A percentile compares a stretch with the other conserved stretches of the same genome.
Conservation (phyloP, 2,888 invertebrate genomes). For the Colletes collaris region DNA sequence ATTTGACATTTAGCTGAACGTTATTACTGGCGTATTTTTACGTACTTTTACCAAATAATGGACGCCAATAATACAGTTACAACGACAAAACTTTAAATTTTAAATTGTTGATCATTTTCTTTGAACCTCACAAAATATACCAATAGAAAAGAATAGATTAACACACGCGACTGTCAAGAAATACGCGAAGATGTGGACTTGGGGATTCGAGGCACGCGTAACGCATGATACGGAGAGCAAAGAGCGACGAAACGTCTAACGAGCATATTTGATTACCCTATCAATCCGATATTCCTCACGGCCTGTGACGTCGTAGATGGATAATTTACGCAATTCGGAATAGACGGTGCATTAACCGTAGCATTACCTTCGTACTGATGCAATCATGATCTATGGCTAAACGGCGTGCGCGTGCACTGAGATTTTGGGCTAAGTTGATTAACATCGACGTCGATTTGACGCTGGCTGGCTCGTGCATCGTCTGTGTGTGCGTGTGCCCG, state of each 20-base stretch:
- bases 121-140: too few relatives aligned
- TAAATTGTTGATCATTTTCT: too few relatives aligned
- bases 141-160: too few relatives aligned
- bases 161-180: too few relatives aligned
- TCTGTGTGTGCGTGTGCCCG: slow-evolving; percentile 10
- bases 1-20: too few relatives aligned
- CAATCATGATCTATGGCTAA: slow-evolving; percentile 54
- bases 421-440: slow-evolving; percentile 54
- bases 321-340: slow-evolving; percentile 38
- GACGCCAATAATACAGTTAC: too few relatives aligned
- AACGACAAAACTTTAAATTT: too few relatives aligned
- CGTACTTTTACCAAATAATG: too few relatives aligned
- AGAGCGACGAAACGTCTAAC: neutral
- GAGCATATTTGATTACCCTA: slow-evolving; percentile 2
- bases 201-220: too few relatives aligned
- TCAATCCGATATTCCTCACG: slow-evolving; percentile 10
- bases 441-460: slow-evolving; percentile 53
- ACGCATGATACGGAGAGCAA: neutral
- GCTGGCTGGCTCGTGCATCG: slow-evolving; percentile 14
- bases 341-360: slow-evolving; percentile 49
- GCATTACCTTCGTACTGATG: slow-evolving; percentile 50
- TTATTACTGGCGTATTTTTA: too few relatives aligned
- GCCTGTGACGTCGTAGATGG: slow-evolving; percentile 9
- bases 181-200: too few relatives aligned
- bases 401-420: slow-evolving; percentile 26